Evolutionary conservation across 2,113 vertebrate species (phyloP), one percentile per base, ranked within the genome.

Genomic region (Zeus faber): DNA sequence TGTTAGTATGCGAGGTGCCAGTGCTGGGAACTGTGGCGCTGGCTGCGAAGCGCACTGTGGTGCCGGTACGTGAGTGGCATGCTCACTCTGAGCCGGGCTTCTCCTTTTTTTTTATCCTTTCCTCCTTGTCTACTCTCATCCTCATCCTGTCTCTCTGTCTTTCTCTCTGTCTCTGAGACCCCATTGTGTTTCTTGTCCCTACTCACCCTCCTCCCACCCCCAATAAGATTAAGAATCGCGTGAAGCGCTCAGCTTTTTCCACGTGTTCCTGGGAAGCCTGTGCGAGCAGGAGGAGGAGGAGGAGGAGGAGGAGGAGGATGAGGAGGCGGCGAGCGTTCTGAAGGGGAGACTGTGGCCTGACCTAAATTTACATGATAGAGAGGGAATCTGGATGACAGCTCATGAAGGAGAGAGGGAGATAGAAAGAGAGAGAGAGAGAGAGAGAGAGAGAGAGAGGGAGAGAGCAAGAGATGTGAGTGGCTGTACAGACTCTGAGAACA

Each of bases 321-420:
- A 29, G 27, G 4, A 9, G 9, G 53, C 24, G 46, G 60, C 67
- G 55, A 48, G 46, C 50, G 58, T 68, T 48, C 67, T 9, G 68
- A 72, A 64, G 80, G 74, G 74, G 72, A 83, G 80, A 81, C 76
- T 77, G 75, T 70, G 68, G 84, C 81, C 79, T 91, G 89, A 90
- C 89, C 89, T 89, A 90, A 88, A 91, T 91, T 85, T 87, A 87
- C 70, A 87, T 82, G 80, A 82, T 81, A 80, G 50, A 65, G 83
- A n/a, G 77, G 70, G 75, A 89, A 88, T 91, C 79, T 87, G 84
- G 77, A 88, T 88, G 89, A 89, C 88, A 89, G 84, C 81, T 72
- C 75, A 86, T 48, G 81, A 62, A 80, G 74, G 27, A 44, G 27
- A 54, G 45, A 37, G 47, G 41, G 55, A 48, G 63, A 39, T 37